Evolutionary conservation across 2,113 vertebrate species (phyloP), one percentile per base, ranked within the genome.

Genomic region (Gavia stellata): DNA sequence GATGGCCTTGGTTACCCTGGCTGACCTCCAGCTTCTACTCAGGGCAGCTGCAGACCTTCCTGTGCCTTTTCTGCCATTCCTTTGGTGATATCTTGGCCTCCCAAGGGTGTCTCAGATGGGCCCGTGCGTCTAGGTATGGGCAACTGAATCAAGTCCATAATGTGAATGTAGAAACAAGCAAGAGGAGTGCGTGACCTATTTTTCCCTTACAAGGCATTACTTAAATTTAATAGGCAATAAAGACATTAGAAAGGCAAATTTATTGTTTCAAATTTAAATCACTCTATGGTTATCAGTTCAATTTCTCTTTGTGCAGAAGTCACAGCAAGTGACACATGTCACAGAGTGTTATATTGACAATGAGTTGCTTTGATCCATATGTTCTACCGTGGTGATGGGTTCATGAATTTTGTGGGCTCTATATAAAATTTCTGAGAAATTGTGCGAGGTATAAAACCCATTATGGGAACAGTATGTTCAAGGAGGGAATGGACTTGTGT

Each of bases 101-200:
- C 3, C 15, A 49, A 28, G 34, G 40, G 21, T 34, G 12, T 66
- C 29, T 82, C 24, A 20, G 25, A 25, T 58, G 14, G 12, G 14
- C 16, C 19, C 44, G 12, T 1, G 1, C 8, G 25, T 72, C 19
- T 4, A 2, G 23, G 10, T 65, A 3, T 21, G 14, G 50, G 18
- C 50, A 62, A 7, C 28, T 58, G 28, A 93, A 63, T 83, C 7
- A 26, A 62, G 36, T 12, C 31, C 14, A 1, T 83, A 18, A 44
- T 52, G 4, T 31, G 21, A 63, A 14, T 40, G 6, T 24, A 38
- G 71, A 75, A 82, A 33, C 29, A 40, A 77, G 7, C 21, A 17
- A 53, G 11, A 71, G 21, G 36, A 90, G 33, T 14, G 5, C 3
- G 2, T 88, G 59, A 34, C 18, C n/a, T 71, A 0, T 42, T 92